Evolutionary conservation across 1,140 invertebrate genomes (phyloP).

Genomic region (Drosophila mojavensis): DNA sequence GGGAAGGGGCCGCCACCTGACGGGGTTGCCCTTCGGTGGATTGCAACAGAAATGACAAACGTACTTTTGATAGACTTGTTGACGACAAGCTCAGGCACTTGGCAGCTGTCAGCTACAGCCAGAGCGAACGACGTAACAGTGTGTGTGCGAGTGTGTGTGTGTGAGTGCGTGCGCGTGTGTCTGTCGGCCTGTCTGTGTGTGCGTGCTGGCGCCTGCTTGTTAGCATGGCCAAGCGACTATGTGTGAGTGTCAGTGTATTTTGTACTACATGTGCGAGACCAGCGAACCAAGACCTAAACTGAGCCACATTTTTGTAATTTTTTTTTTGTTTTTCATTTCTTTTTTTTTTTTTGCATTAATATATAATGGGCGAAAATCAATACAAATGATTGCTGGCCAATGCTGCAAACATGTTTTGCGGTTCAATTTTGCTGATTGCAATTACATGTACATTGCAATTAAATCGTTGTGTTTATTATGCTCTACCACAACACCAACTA

Average conservation of each 20-base stretch:
- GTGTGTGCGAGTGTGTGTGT: conserved; percentile 16
- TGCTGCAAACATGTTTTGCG: conserved; percentile 61
- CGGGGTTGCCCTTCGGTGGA: conserved; percentile 21
- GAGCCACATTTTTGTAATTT: conserved; percentile 54
- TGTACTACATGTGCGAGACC: conserved; percentile 35
- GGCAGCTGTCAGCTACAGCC: conserved; percentile 73
- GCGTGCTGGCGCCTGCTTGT: neutral
- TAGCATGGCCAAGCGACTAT: too few relatives aligned
- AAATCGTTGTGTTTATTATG: conserved; percentile 67
- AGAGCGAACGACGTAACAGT: conserved; percentile 31
- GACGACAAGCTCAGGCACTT: conserved; percentile 81
- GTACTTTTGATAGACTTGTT: conserved; percentile 83
- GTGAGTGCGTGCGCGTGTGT: conserved; percentile 30
- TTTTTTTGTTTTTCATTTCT: conserved; percentile 44
- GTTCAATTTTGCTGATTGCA: conserved; percentile 72
- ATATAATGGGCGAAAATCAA: conserved; percentile 75
- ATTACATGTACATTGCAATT: conserved; percentile 66
- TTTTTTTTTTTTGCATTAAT: conserved; percentile 56
- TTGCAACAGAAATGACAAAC: conserved; percentile 80
- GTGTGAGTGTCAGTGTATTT: conserved; percentile 10
- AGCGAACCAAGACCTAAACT: conserved; percentile 30
- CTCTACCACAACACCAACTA: conserved; percentile 13
- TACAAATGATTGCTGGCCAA: conserved; percentile 61
- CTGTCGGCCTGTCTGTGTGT: conserved; percentile 32
- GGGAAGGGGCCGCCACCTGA: conserved; percentile 3